Base-by-base conservation (phyloP, 1,140 invertebrate genomes). In the Schlechtendalia chinensis region DNA sequence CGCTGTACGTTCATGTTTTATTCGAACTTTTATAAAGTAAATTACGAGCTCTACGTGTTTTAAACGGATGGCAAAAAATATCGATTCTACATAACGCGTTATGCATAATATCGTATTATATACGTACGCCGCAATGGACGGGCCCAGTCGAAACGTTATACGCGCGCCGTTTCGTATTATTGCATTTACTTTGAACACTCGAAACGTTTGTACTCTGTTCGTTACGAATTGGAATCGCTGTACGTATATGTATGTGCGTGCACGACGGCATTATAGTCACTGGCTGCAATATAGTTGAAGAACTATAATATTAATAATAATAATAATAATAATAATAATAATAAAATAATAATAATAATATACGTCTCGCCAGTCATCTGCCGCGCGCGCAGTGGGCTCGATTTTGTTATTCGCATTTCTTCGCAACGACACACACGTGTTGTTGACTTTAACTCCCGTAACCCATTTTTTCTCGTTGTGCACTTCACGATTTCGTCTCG, bases 201-300 rank as follows among this genome's bases (percentile, higher is more conserved):
- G n/a, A 32, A 65, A 65, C n/a, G 19, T 19, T n/a, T n/a, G n/a
- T n/a, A 65, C n/a, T n/a, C 16, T 65, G 61, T 65, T 65, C 29
- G 19, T 65, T 10, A 65, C 61, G 12, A 65, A 65, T 65, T 65
- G 29, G 16, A 65, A 65, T 39, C 61, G 27, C 4, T 65, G 32
- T 39, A n/a, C n/a, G n/a, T n/a, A n/a, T n/a, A n/a, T n/a, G n/a
- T n/a, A n/a, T n/a, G n/a, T n/a, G n/a, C n/a, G n/a, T n/a, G n/a
- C n/a, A n/a, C n/a, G n/a, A n/a, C n/a, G n/a, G n/a, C n/a, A n/a
- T n/a, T n/a, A n/a, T n/a, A n/a, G n/a, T n/a, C n/a, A n/a, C n/a
- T n/a, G 19, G 19, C 29, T 19, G 8, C 0, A 39, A 24, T 17
- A 27, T 65, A 39, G 29, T 65, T 32, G 19, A 65, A 65, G 27